Base-by-base conservation (phyloP, 1,140 invertebrate species). In the Leptopilina boulardi region DNA sequence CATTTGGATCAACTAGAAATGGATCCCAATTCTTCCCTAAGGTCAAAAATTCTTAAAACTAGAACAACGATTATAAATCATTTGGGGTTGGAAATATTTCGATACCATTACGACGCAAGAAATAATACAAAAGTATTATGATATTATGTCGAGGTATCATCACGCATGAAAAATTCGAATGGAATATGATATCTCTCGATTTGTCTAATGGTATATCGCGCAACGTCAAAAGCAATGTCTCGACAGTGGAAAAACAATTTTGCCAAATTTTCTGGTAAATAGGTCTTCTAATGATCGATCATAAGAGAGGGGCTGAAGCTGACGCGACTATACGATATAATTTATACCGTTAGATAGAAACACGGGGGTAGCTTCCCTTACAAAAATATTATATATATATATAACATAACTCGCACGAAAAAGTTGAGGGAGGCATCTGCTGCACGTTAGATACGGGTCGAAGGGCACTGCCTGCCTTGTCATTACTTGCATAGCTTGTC, bases 391-490 rank as follows among this genome's bases (percentile, higher is more conserved):
- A 76, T 72, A 77, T 77, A 78, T 78, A 72, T n/a, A n/a, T n/a
- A n/a, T n/a, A 77, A 76, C 77, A 80, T 76, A 80, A 74, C 74
- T 51, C 18, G 47, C 47, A 51, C 47, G 47, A 76, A 76, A 38
- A 78, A 80, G 78, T 80, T 75, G 87, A 87, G 88, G 88, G 87
- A 87, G 87, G 90, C 90, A 91, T 91, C 90, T 91, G 90, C 89
- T 91, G 77, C 86, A 80, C 82, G 88, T 91, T 91, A 91, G 90
- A 90, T 84, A 91, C 90, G 90, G 90, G 83, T 91, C 90, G 88
- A 76, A 87, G 89, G 87, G 87, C 89, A 91, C 84, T 78, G 80
- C 76, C 85, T 80, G 82, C 82, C 79, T 79, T 85, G 83, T 88
- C 87, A 87, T 88, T 87, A 88, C 84, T 85, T 81, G 82, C 84